phyloP scores from a whole-genome alignment of 2,797 vertebrate species.

The Erpetoichthys calabaricus region DNA sequence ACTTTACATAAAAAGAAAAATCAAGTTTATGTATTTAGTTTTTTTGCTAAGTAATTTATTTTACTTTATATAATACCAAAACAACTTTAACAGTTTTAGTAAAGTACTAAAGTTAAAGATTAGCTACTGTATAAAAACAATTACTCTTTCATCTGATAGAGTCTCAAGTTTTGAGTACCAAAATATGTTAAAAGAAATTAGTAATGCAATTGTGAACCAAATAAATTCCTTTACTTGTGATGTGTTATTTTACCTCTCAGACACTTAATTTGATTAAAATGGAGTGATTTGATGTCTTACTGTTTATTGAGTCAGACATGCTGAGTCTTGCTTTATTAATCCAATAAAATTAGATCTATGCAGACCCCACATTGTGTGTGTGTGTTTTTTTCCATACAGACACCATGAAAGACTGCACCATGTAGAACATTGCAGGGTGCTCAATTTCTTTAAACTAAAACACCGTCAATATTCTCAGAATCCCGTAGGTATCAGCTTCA shows the following conservation, averaged over 20 bases:
- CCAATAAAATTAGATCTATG: conserved; percentile 29
- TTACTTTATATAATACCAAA: no score
- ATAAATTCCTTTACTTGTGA: not conserved
- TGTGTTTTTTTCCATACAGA: not conserved
- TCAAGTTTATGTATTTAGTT: no score
- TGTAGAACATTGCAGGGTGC: not conserved
- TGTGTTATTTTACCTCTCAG: conserved; percentile 29
- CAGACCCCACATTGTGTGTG: conserved; percentile 12
- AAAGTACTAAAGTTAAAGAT: no score
- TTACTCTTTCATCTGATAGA: no score
- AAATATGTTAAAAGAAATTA: no score
- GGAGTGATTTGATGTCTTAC: conserved; percentile 20
- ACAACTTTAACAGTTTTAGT: no score
- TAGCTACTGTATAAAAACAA: no score
- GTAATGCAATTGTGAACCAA: no score
- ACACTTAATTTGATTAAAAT: conserved; percentile 29
- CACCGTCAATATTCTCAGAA: conserved; percentile 10
- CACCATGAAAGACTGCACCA: not conserved
- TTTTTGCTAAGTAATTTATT: no score
- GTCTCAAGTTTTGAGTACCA: no score
- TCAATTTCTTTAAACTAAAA: conserved; percentile 3
- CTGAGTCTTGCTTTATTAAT: conserved; percentile 29
- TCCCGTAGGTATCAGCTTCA: conserved; percentile 2
- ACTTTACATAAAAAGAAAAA: no score
- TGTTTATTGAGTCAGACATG: conserved; percentile 22